These are phyloP conservation scores for Acomys russatus DNA, from an alignment of 2,797 vertebrate species.

Conservation along the genomic window DNA sequence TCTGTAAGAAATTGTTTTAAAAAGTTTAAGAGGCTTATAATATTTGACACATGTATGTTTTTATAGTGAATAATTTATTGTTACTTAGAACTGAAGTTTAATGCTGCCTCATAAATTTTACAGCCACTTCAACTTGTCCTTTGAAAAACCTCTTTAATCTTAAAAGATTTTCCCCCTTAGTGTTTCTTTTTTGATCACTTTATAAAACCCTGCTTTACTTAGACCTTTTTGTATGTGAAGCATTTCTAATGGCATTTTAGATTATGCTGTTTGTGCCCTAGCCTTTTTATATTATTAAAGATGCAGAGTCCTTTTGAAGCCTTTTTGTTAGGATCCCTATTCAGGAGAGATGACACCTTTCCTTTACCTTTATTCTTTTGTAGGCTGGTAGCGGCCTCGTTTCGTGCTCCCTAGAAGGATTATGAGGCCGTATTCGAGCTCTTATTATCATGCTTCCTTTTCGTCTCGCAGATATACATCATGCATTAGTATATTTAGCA, in stretches of 20 bases:
- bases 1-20: slow-evolving; percentile 80
- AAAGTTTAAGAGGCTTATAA: slow-evolving; percentile 83
- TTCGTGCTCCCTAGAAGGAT: background rate
- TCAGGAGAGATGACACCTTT: slow-evolving; percentile 65
- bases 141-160: slow-evolving; percentile 88
- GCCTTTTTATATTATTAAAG: slow-evolving; percentile 81
- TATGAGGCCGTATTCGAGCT: background rate
- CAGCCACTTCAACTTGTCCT: slow-evolving; percentile 86
- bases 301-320: slow-evolving; percentile 78
- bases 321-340: slow-evolving; percentile 74
- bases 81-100: slow-evolving; percentile 86
- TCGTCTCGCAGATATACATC: background rate
- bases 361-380: slow-evolving; percentile 69
- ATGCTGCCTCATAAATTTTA: slow-evolving; percentile 87
- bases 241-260: slow-evolving; percentile 85
- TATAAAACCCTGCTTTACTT: slow-evolving; percentile 86
- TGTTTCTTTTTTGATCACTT: slow-evolving; percentile 87
- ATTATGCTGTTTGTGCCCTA: slow-evolving; percentile 83
- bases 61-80: slow-evolving; percentile 88
- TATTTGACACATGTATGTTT: slow-evolving; percentile 87
- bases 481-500: background rate
- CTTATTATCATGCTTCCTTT: slow-evolving; percentile 20
- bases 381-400: background rate
- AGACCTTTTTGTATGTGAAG: slow-evolving; percentile 85
- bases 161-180: slow-evolving; percentile 85